Base-by-base conservation (phyloP, 1,140 invertebrate genomes). In the Pogonognathellus flavescens region DNA sequence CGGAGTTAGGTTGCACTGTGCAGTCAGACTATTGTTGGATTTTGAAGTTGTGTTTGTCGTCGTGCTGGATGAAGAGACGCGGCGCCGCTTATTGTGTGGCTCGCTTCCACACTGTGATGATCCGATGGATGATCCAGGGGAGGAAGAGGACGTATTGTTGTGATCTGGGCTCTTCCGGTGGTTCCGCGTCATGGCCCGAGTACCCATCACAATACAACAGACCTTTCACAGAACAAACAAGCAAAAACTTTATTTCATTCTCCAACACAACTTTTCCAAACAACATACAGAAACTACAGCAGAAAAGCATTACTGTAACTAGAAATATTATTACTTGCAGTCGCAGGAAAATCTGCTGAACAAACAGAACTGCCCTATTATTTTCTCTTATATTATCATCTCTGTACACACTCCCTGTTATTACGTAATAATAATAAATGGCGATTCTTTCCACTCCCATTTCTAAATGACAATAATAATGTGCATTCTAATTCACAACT, bases 151-250 rank as follows among this genome's bases (percentile, higher is more conserved):
- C 31, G 70, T 83, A 84, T 84, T 86, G 80, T 85, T 87, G 82
- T 86, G 83, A 83, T 87, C 86, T 80, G 86, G 83, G 83, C 83
- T 84, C 82, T 86, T 86, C 86, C 86, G 82, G 85, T 86, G 80
- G 82, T 84, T 86, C 62, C 82, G 82, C 84, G 86, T 85, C 86
- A 85, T 87, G 80, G 86, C 86, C 55, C 86, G 83, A 52, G 86
- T 87, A 52, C 83, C 86, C 86, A 87, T 87, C 31, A 66, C 80
- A 81, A 81, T 81, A 81, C 80, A 57, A 70, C 83, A 49, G 31
- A 70, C 59, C 83, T 84, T 84, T 70, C 60, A 70, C 55, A 59
- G 57, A 59, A 20, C 55, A 83, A 83, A 81, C 80, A 83, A 83
- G 57, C 55, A 83, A 83, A 83, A 83, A 83, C 57, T 83, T 83